Conservation (phyloP, 2,888 invertebrate genomes). For the Chelonus formosanus region DNA sequence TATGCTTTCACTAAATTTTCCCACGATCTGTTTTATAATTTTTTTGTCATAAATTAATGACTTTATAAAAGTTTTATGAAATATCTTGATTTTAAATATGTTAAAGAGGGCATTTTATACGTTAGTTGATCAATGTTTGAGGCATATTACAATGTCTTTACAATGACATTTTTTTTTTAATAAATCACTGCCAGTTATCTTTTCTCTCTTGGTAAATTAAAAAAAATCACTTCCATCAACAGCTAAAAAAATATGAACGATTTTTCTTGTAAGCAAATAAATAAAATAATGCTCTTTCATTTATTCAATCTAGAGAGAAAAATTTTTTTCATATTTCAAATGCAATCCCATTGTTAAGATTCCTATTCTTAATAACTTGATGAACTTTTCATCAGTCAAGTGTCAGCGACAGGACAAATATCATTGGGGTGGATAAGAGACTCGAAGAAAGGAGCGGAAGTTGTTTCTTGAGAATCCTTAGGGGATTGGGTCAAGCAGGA, state of each 20-base stretch:
- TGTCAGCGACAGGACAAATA: constrained; percentile 12
- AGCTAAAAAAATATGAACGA: too few species aligned
- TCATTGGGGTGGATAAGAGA: constrained; percentile 6
- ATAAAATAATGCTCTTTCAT: too few species aligned
- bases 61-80: not conserved
- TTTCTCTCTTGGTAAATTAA: too few species aligned
- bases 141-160: too few species aligned
- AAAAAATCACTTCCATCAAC: too few species aligned
- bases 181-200: too few species aligned
- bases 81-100: not conserved
- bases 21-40: constrained; percentile 15
- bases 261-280: too few species aligned
- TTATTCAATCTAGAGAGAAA: too few species aligned
- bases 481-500: constrained; percentile 37
- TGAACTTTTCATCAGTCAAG: constrained; percentile 6
- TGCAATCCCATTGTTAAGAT: not conserved
- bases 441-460: constrained; percentile 20
- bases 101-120: too few species aligned
- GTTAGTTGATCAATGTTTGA: too few species aligned
- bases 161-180: too few species aligned
- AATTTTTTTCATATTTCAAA: too few species aligned
- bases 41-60: constrained; percentile 5
- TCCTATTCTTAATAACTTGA: constrained; percentile 8
- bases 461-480: constrained; percentile 22
- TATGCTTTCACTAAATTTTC: constrained; percentile 10